Percentiles rank a stretch among this genome's conserved stretches.
Evolutionary conservation across 2,113 vertebrate genomes (phyloP).

Genomic region (Bubo blakistoni): DNA sequence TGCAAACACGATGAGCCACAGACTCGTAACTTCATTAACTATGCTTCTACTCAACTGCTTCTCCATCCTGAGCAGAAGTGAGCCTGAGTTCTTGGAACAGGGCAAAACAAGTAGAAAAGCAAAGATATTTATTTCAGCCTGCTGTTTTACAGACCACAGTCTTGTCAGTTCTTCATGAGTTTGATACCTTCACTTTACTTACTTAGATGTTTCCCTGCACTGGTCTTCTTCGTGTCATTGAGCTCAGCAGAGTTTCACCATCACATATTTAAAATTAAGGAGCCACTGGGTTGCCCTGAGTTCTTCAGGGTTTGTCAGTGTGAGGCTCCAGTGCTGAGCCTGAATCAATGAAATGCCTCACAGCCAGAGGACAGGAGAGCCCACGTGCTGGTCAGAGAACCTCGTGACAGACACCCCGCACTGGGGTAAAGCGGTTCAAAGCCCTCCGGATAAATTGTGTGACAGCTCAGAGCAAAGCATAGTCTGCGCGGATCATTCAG

Average conservation of each 20-base stretch:
- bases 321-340: neutral
- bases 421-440: neutral
- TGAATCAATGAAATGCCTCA: neutral
- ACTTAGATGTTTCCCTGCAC: neutral
- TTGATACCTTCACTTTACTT: neutral
- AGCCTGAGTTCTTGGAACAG: neutral
- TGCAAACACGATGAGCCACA: neutral
- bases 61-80: neutral
- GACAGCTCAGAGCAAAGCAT: neutral
- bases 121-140: neutral
- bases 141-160: neutral
- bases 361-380: neutral
- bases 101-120: neutral
- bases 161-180: neutral
- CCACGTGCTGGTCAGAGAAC: neutral
- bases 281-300: neutral
- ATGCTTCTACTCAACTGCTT: neutral
- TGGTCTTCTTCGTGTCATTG: neutral
- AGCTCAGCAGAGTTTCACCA: neutral
- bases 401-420: neutral
- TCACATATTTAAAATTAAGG: neutral
- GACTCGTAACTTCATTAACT: neutral
- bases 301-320: neutral
- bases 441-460: neutral
- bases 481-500: neutral